phyloP scores from a whole-genome alignment of 2,113 vertebrate species.

The Brachionichthys hirsutus region DNA sequence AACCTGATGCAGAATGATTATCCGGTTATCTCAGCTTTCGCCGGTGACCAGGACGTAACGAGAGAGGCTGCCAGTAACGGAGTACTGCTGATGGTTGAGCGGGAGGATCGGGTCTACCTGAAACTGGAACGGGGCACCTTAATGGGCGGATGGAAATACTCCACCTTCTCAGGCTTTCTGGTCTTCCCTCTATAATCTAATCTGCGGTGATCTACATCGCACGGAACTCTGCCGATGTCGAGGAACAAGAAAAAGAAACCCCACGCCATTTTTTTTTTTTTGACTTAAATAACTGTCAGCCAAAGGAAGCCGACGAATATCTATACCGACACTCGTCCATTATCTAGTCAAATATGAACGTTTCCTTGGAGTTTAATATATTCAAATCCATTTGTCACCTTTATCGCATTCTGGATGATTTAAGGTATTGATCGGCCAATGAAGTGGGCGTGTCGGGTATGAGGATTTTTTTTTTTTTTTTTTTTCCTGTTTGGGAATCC shows the following conservation, averaged over 20 bases:
- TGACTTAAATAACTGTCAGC: conserved; percentile 77
- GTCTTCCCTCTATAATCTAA: conserved; percentile 95
- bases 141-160: conserved; percentile 99
- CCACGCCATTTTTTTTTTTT: conserved; percentile 74
- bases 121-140: conserved; percentile 98
- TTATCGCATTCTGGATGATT: conserved; percentile 86
- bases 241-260: conserved; percentile 55
- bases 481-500: conserved; percentile 83
- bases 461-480: conserved; percentile 81
- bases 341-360: conserved; percentile 84
- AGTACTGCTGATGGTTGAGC: conserved; percentile 95
- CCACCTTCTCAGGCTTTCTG: conserved; percentile 99
- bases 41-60: conserved; percentile 98
- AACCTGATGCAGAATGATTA: conserved; percentile 99
- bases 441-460: conserved; percentile 84
- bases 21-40: conserved; percentile 97
- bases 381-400: conserved; percentile 82
- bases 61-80: conserved; percentile 98
- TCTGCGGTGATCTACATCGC: conserved; percentile 67
- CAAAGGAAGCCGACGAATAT: conserved; percentile 83
- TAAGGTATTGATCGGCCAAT: conserved; percentile 80
- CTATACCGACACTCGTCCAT: conserved; percentile 76
- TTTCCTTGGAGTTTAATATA: conserved; percentile 84
- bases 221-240: conserved; percentile 70
- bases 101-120: conserved; percentile 95